A percentile compares a stretch with the other conserved stretches of the same genome.
These are phyloP conservation scores for Malurus melanocephalus DNA, from an alignment of 2,113 vertebrate genomes.

Conservation along the genomic window DNA sequence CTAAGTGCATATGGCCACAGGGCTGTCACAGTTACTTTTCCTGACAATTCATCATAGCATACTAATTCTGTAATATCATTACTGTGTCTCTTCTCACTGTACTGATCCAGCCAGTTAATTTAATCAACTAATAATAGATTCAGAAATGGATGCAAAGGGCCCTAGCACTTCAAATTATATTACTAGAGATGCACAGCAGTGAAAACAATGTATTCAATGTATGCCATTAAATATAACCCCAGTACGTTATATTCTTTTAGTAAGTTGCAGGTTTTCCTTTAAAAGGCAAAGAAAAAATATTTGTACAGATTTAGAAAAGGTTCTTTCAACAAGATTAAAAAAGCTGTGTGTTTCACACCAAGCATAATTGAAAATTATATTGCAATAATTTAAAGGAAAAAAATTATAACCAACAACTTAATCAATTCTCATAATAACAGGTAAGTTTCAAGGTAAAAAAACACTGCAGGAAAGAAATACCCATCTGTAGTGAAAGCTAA, in stretches of 20 bases:
- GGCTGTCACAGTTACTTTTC: slow-evolving; percentile 93
- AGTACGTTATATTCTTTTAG: slow-evolving; percentile 29
- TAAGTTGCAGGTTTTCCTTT: background rate
- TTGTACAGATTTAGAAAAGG: background rate
- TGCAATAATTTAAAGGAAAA: slow-evolving; percentile 28
- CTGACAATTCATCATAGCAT: slow-evolving; percentile 96
- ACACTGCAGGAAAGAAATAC: background rate
- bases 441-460: slow-evolving; percentile 2
- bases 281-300: background rate
- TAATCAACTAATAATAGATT: slow-evolving; percentile 93
- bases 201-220: slow-evolving; percentile 55
- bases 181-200: slow-evolving; percentile 69
- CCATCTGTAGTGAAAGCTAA: slow-evolving; percentile 23
- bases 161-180: slow-evolving; percentile 80
- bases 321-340: background rate
- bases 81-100: slow-evolving; percentile 90
- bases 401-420: background rate
- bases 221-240: slow-evolving; percentile 57
- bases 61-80: slow-evolving; percentile 99
- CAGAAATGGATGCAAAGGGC: slow-evolving; percentile 81
- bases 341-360: background rate
- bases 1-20: slow-evolving; percentile 88
- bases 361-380: background rate
- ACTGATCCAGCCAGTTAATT: slow-evolving; percentile 91
- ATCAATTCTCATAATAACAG: slow-evolving; percentile 21